phyloP scores from a whole-genome alignment of 2,797 vertebrate species.

The Coranthus polyacanthus region DNA sequence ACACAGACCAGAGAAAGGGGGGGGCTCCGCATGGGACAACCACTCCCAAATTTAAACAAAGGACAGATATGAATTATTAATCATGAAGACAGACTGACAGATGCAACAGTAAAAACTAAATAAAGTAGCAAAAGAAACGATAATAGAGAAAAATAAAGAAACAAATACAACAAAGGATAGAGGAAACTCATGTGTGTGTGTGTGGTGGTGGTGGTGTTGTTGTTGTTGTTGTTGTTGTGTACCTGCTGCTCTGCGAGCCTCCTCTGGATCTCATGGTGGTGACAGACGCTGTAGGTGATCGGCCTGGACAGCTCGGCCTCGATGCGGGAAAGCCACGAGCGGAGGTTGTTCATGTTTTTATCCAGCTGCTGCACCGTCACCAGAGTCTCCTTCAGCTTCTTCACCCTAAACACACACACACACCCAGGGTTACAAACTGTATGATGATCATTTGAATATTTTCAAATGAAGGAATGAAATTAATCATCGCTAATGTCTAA shows the following conservation, averaged over 20 bases:
- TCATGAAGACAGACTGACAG: conserved; percentile 37
- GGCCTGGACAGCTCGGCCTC: conserved; percentile 93
- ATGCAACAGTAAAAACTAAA: not conserved
- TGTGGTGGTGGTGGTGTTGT: too few relatives aligned
- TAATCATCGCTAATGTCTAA: too few relatives aligned
- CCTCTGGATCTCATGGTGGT: conserved; percentile 94
- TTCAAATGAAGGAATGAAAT: not conserved
- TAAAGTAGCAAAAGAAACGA: not conserved
- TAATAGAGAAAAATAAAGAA: not conserved
- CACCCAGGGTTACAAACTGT: not conserved
- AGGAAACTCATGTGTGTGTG: not conserved
- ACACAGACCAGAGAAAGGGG: conserved; percentile 10
- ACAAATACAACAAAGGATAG: not conserved
- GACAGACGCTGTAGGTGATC: conserved; percentile 91
- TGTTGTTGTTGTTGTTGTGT: not conserved
- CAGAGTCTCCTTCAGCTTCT: conserved; percentile 95
- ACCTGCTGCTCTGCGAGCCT: conserved; percentile 97
- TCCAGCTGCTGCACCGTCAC: conserved; percentile 92
- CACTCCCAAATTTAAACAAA: conserved; percentile 67
- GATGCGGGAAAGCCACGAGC: conserved; percentile 91
- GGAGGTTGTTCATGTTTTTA: conserved; percentile 95
- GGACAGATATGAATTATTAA: conserved; percentile 65
- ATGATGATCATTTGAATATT: not conserved
- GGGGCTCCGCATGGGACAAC: conserved; percentile 17
- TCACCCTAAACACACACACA: conserved; percentile 85